Base-by-base conservation (phyloP, 2,888 invertebrate species). In the Hydriomena furcata region DNA sequence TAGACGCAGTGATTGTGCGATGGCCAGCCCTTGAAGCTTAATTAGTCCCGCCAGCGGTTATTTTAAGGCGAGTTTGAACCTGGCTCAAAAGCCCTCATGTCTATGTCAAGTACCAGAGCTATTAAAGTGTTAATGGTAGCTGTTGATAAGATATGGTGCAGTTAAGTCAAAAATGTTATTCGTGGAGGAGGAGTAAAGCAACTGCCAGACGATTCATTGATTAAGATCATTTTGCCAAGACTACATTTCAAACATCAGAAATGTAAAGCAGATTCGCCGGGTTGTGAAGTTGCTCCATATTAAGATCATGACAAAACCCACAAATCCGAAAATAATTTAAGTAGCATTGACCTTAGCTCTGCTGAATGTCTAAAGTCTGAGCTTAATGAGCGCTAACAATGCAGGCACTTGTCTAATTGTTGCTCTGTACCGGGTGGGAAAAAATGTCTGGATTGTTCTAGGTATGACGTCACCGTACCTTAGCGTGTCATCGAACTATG, bases 331-430 rank as follows among this genome's bases (percentile, higher is more conserved):
- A 71, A 72, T 68, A 69, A 64, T 55, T 62, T 50, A 60, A 61
- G 73, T 77, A 75, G 63, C 80, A 68, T 76, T 80, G 79, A 80
- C 71, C 79, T 63, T 66, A 59, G 63, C 60, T 60, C 62, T 59
- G 65, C 61, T 66, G 61, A 66, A 68, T 62, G 61, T 71, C 65
- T 66, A 59, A 63, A 63, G 63, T 66, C 63, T 56, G 53, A 55
- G 57, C 63, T 60, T 74, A 76, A 73, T 66, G 59, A 67, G 50
- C 58, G 58, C 53, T 66, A 82, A 80, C 79, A 82, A 68, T 70
- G 60, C n/a, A n/a, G n/a, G n/a, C 69, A 70, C 65, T 66, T 66
- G 66, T 72, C 76, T 84, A 84, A 84, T 83, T 84, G 70, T 63
- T 70, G 69, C 63, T 71, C 62, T 73, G 63, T 83, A 84, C 81